Base-by-base conservation (phyloP, 2,797 vertebrate species). In the Loriculus beryllinus region DNA sequence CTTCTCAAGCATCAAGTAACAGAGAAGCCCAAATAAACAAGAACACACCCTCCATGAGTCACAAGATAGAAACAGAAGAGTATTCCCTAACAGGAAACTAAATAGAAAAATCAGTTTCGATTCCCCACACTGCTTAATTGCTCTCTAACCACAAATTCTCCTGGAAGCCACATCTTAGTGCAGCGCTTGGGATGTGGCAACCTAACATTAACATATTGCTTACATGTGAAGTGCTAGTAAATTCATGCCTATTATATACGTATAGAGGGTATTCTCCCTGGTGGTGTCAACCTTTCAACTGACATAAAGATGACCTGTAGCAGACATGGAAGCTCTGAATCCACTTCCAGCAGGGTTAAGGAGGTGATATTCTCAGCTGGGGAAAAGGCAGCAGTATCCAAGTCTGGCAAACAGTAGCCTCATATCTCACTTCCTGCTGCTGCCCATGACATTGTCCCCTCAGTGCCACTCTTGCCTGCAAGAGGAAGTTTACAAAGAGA, bases 401-500 rank as follows among this genome's bases (percentile, higher is more conserved):
- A 39, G 33, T 16, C 40, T 15, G 5, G 7, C 52, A n/a, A 12
- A 15, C 42, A 23, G 48, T 6, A 22, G 8, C 25, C n/a, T 70
- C 1, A 8, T 37, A 56, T 65, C 56, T 67, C 43, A 7, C 47
- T 62, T 31, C 26, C 17, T 3, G 3, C 18, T 47, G 39, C 18
- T 51, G 39, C 31, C 15, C 2, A 1, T 0, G 0, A 43, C 16
- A 54, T 19, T 29, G n/a, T 13, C 15, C 22, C n/a, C 47, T 57
- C 0, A 0, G 19, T 23, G 20, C 11, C 39, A 72, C 26, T 14
- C 22, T 43, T 7, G 14, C 3, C 67, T 47, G 33, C 57, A 37
- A 48, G 63, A 60, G 23, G 26, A 33, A 43, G 37, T 18, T 71
- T 26, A 40, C 35, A 10, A 40, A 77, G 70, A 68, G 31, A 33